phyloP scores from a whole-genome alignment of 2,888 invertebrate species.

The Coelopa pilipes region DNA sequence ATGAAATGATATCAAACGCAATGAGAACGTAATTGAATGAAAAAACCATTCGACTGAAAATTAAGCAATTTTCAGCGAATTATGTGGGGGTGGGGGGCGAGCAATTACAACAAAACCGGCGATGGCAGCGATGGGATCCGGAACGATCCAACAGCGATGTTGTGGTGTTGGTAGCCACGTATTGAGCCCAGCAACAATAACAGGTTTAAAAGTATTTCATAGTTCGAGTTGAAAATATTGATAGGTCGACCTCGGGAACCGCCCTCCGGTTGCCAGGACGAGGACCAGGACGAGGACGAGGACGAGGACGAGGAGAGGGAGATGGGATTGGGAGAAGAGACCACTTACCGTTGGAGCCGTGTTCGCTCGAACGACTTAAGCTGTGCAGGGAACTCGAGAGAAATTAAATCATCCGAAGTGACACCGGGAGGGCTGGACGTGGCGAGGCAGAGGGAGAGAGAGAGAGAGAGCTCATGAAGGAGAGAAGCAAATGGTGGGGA shows the following conservation, averaged over 20 bases:
- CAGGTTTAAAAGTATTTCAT: neutral
- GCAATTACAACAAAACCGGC: neutral
- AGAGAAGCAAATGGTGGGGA: no score
- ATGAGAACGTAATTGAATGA: constrained; percentile 35
- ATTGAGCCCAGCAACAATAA: neutral
- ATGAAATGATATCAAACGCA: constrained; percentile 28
- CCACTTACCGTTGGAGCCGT: neutral
- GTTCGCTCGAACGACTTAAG: neutral
- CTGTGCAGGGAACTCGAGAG: neutral
- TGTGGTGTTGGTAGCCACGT: neutral
- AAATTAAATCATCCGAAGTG: no score
- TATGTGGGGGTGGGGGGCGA: neutral
- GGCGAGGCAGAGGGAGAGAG: no score
- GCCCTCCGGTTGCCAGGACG: no score
- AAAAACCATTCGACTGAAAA: constrained; percentile 32
- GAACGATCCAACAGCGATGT: neutral
- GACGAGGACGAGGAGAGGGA: neutral
- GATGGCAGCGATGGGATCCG: neutral
- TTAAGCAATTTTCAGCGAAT: constrained; percentile 31
- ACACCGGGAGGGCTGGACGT: no score
- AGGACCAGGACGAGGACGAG: no score
- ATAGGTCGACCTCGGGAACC: neutral
- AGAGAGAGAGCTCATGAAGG: no score
- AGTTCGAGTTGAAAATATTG: neutral
- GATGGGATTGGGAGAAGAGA: neutral